Percentiles rank a stretch among this genome's conserved stretches.
phyloP scores from a whole-genome alignment of 2,888 invertebrate genomes.

The Mythimna albipuncta region DNA sequence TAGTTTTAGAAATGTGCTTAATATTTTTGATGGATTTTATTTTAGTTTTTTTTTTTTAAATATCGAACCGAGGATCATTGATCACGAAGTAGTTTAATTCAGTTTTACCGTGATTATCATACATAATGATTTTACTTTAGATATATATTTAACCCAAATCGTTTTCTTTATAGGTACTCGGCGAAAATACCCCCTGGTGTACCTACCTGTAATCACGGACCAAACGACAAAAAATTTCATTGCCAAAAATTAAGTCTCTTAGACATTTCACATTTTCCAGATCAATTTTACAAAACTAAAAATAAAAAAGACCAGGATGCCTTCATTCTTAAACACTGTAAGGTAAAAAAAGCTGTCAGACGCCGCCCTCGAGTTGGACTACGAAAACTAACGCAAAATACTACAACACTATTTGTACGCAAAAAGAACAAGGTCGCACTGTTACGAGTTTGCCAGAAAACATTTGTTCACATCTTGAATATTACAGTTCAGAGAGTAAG shows the following conservation, averaged over 20 bases:
- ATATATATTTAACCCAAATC: conserved; percentile 3
- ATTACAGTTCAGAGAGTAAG: conserved; percentile 21
- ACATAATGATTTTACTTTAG: conserved; percentile 7
- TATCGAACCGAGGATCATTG: conserved; percentile 9
- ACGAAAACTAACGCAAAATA: conserved; percentile 20
- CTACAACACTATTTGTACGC: conserved; percentile 19
- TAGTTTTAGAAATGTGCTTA: conserved; percentile 11
- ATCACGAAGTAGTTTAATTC: conserved; percentile 18
- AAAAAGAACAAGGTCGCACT: conserved; percentile 3
- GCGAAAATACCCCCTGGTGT: neutral
- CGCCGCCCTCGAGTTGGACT: conserved; percentile 21
- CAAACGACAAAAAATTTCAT: conserved; percentile 2
- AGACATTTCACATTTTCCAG: conserved; percentile 7
- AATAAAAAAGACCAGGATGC: conserved; percentile 26
- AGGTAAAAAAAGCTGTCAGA: conserved; percentile 17
- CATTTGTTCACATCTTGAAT: conserved; percentile 10
- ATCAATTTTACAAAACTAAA: conserved; percentile 11
- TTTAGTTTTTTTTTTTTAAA: conserved; percentile 13
- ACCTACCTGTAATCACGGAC: conserved; percentile 3
- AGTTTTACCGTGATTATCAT: conserved; percentile 13
- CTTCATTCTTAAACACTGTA: conserved; percentile 24
- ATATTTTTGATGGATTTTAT: conserved; percentile 19
- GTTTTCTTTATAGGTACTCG: conserved; percentile 10
- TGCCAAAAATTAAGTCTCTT: conserved; percentile 7
- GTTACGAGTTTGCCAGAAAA: conserved; percentile 27